phyloP scores from a whole-genome alignment of 64 coral and sea anemone genomes.

The Astreopora myriophthalma region DNA sequence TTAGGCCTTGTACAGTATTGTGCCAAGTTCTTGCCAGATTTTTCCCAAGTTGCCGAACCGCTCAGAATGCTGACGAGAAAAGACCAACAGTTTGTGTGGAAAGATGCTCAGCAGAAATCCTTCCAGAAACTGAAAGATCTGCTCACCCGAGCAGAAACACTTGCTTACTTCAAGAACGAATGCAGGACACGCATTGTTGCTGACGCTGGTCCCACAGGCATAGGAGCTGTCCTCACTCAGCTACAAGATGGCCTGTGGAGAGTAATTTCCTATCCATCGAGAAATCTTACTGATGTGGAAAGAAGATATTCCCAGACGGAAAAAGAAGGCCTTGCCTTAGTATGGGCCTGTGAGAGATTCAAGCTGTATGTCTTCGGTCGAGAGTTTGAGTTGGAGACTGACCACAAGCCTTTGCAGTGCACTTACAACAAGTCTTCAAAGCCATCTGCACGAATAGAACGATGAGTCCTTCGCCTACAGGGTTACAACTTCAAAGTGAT shows the following conservation, averaged over 20 bases:
- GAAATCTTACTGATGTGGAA: conserved; percentile 30
- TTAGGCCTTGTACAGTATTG: neutral
- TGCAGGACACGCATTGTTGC: conserved; percentile 40
- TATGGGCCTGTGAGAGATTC: no score
- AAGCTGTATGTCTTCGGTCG: no score
- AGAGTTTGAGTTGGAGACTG: conserved; percentile 12
- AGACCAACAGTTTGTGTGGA: neutral
- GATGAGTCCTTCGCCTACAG: neutral
- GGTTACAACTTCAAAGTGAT: neutral
- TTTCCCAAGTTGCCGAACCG: conserved; percentile 32
- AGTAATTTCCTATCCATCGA: conserved; percentile 28
- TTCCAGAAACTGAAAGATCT: conserved; percentile 40
- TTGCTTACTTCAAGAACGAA: conserved; percentile 43
- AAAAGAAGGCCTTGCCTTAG: conserved; percentile 26
- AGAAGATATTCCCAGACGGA: conserved; percentile 49
- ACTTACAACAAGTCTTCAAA: neutral
- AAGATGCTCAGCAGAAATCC: neutral
- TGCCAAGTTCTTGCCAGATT: neutral
- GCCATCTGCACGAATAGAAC: neutral
- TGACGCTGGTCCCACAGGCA: conserved; percentile 4
- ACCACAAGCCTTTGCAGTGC: conserved; percentile 27
- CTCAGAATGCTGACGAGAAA: conserved; percentile 20
- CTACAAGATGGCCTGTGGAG: conserved; percentile 8
- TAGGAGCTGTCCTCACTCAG: conserved; percentile 23
- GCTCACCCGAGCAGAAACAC: neutral